Base-by-base conservation (phyloP, 2,888 invertebrate genomes). In the Drosophila neonasuta region DNA sequence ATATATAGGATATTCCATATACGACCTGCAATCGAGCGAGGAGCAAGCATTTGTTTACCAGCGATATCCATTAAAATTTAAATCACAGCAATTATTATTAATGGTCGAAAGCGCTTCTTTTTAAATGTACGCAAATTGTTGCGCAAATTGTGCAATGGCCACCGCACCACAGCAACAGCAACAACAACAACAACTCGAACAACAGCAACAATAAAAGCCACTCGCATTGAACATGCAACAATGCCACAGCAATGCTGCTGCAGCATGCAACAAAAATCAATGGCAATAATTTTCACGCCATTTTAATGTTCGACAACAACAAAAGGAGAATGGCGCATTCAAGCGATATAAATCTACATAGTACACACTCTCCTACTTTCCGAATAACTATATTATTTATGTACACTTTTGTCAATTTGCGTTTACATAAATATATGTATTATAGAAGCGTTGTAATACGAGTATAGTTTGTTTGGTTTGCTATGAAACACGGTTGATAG, bases 51-150 rank as follows among this genome's bases (percentile, higher is more conserved):
- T 75, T 83, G 88, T 71, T 74, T 69, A 63, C 75, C 81, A 83
- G 70, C 84, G 81, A 88, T 88, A 73, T 85, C 89, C 85, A 89
- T 88, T 88, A 88, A 89, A 88, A 87, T 84, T 89, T 89, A 87
- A 90, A 88, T 87, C 90, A 86, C 74, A 85, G 84, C 88, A 89
- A 89, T 90, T 88, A 87, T 88, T 86, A 89, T 89, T 89, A 88
- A 90, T 88, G 89, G 82, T 68, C 75, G 79, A 80, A 79, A 80
- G 75, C 75, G 80, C 78, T 74, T 85, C 57, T 88, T 89, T 84
- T 82, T 79, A 86, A 86, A 83, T 87, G 87, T 73, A 73, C 70
- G 85, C 79, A 76, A 81, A 88, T 84, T 84, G 88, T 58, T 65
- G 67, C 20, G 65, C 68, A 80, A 80, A 75, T 71, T 76, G 78